Evolutionary conservation across 2,888 invertebrate species (phyloP), one percentile per base, ranked within the genome.

Genomic region (Microctonus aethiopoides): DNA sequence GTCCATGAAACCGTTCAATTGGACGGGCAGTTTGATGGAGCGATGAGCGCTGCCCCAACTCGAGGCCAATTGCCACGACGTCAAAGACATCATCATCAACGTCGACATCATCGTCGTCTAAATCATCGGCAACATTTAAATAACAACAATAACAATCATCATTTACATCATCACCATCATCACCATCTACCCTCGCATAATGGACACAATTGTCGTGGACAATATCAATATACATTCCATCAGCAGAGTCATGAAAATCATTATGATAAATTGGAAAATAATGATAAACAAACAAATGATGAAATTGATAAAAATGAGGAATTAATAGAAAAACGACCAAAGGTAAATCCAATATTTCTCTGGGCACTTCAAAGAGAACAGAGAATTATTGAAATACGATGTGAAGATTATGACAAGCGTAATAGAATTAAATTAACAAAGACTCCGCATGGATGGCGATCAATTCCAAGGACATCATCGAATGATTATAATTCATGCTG

Each of bases 401-500:
- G 94, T 88, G 95, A 95, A 87, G 95, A 95, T 86, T 95, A 95
- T 89, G 95, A 95, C 88, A 91, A 93, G 85, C 89, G 94, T 71
- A 95, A 95, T 88, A 93, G 95, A 72, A 93, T 95, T 81, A 92
- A 93, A 80, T 88, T 95, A 83, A 93, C 94, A 77, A 94, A 94
- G 84, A 94, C 94, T 24, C 89, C 93, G 54, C 90, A 90, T 84
- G 94, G 95, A 80, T 95, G 95, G 95, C 91, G 93, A 72, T 93
- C 93, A 70, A 93, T 93, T 87, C 95, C 94, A 79, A 90, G 93
- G 79, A 94, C 94, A 62, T 92, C 92, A 84, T 81, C 83, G n/a
- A 85, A 83, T 74, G 75, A 81, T 10, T 84, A 84, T 65, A 75
- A 41, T 46, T 20, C 57, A 6, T 70, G 62, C 3, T 66, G 56